phyloP scores from a whole-genome alignment of 2,888 invertebrate genomes.

The Zaprionus lineosus region DNA sequence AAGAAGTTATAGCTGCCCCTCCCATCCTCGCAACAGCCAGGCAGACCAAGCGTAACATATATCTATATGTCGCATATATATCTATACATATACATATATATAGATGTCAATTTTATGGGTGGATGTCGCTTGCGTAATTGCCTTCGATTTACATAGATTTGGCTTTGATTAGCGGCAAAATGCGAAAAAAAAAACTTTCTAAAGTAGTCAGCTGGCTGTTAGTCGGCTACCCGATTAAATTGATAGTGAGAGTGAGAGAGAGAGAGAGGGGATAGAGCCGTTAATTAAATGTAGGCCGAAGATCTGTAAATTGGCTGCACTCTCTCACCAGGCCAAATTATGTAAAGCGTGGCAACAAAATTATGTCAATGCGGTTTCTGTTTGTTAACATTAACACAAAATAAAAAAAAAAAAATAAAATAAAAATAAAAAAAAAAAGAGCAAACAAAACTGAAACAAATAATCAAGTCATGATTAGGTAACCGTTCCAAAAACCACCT shows the following conservation, averaged over 20 bases:
- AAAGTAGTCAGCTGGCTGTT: slow-evolving; percentile 39
- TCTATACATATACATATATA: slow-evolving; percentile 6
- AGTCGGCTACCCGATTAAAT: slow-evolving; percentile 39
- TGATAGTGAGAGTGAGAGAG: too few relatives aligned
- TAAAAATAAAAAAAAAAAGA: slow-evolving; percentile 24
- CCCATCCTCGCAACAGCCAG: too few relatives aligned
- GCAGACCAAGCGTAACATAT: slow-evolving; percentile 10
- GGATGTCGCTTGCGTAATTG: slow-evolving; percentile 53
- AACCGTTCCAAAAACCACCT: slow-evolving; percentile 72
- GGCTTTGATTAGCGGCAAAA: slow-evolving; percentile 53
- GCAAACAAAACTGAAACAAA: slow-evolving; percentile 35
- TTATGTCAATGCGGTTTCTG: slow-evolving; percentile 61
- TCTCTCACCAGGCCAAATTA: slow-evolving; percentile 16
- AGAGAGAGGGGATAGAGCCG: too few relatives aligned
- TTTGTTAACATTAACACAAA: slow-evolving; percentile 36
- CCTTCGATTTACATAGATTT: slow-evolving; percentile 66
- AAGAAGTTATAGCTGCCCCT: slow-evolving; percentile 67
- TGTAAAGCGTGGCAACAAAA: slow-evolving; percentile 23
- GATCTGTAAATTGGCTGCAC: slow-evolving; percentile 52
- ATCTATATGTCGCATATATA: neutral
- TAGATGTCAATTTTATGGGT: neutral
- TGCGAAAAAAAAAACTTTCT: slow-evolving; percentile 65
- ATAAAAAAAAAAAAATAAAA: slow-evolving; percentile 30
- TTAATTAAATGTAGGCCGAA: slow-evolving; percentile 53
- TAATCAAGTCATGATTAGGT: slow-evolving; percentile 71